Percentiles rank a stretch among this genome's conserved stretches.
Evolutionary conservation across 2,113 vertebrate species (phyloP).

Genomic region (Podocnemis expansa): DNA sequence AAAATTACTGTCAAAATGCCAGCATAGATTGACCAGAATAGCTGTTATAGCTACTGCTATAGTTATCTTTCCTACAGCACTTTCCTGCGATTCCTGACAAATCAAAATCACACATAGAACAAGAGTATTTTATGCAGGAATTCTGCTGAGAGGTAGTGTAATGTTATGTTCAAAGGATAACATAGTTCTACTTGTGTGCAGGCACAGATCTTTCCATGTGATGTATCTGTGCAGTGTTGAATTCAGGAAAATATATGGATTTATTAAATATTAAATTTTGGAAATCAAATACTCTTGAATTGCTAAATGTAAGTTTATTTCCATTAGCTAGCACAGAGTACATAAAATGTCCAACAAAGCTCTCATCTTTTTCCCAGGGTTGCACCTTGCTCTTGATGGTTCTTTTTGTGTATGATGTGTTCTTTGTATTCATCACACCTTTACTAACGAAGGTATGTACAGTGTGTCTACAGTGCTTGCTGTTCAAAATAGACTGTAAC

Average conservation of each 20-base stretch:
- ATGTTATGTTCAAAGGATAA: background rate
- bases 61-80: background rate
- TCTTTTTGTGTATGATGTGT: conserved; percentile 94
- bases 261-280: background rate
- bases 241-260: rapidly evolving
- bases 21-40: background rate
- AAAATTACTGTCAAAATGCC: background rate
- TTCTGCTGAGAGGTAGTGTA: background rate
- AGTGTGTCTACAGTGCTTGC: background rate
- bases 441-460: conserved; percentile 88
- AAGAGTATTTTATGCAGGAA: background rate
- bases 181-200: rapidly evolving
- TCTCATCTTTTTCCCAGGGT: conserved; percentile 77
- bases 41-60: background rate
- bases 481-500: background rate
- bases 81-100: background rate
- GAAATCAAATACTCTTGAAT: background rate
- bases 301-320: background rate
- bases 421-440: conserved; percentile 97
- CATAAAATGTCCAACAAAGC: background rate
- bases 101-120: background rate
- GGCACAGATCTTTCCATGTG: background rate
- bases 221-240: background rate
- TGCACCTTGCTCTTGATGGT: conserved; percentile 92
- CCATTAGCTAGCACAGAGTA: background rate